Percentiles rank a stretch among this genome's conserved stretches.
Evolutionary conservation across 2,888 invertebrate genomes (phyloP).

Genomic region (Sisyra nigra): DNA sequence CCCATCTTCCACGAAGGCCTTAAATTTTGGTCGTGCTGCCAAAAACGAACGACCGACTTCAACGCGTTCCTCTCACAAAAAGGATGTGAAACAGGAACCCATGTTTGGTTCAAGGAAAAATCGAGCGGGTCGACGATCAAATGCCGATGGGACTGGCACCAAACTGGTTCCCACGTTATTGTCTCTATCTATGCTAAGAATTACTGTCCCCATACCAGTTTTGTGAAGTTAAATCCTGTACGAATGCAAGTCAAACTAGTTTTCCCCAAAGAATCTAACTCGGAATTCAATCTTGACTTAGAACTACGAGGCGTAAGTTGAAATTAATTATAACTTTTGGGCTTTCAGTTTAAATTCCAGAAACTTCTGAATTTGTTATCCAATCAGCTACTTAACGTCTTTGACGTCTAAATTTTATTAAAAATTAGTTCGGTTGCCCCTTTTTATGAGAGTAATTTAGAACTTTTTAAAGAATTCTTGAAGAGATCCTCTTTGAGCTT

Average conservation of each 20-base stretch:
- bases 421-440: too few relatives aligned
- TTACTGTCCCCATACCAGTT: conserved; percentile 60
- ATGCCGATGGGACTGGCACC: conserved; percentile 92
- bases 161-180: conserved; percentile 70
- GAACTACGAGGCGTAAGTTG: conserved; percentile 68
- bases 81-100: conserved; percentile 74
- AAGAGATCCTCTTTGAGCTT: too few relatives aligned
- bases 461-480: too few relatives aligned
- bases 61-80: conserved; percentile 78
- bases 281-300: conserved; percentile 55
- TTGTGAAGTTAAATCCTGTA: conserved; percentile 70
- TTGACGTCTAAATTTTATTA: too few relatives aligned
- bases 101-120: conserved; percentile 69
- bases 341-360: too few relatives aligned
- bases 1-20: conserved; percentile 94
- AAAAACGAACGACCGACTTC: conserved; percentile 86
- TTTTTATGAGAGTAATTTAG: too few relatives aligned
- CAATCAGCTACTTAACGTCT: too few relatives aligned
- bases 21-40: conserved; percentile 96
- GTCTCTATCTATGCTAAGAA: conserved; percentile 85
- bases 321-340: too few relatives aligned
- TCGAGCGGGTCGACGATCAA: conserved; percentile 36
- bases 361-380: too few relatives aligned
- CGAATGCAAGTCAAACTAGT: conserved; percentile 54
- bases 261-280: conserved; percentile 60